Conservation (phyloP, 2,113 vertebrate species). For the Istiophorus platypterus region DNA sequence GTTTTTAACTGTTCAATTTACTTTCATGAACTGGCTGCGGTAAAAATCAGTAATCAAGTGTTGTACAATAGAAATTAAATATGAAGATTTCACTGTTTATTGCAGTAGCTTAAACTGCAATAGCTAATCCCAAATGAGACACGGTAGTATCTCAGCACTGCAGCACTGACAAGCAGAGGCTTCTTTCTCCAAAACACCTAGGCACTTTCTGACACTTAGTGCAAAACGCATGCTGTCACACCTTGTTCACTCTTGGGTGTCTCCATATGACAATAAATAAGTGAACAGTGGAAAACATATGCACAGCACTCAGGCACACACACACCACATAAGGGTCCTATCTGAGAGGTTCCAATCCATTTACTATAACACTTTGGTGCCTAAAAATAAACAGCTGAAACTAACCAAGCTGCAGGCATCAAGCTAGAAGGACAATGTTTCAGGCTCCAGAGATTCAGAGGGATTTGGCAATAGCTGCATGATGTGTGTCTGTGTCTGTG, state of each 20-base stretch:
- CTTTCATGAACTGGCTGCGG: not conserved
- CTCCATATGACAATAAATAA: conserved; percentile 70
- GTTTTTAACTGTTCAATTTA: not conserved
- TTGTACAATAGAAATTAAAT: not conserved
- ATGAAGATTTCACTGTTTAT: not conserved
- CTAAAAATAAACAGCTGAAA: conserved; percentile 63
- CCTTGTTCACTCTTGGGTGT: conserved; percentile 37
- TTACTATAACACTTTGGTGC: conserved; percentile 23
- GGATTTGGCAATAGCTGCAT: conserved; percentile 21
- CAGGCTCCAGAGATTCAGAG: conserved; percentile 1
- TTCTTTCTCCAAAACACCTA: not conserved
- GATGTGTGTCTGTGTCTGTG: not conserved
- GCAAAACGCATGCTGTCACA: conserved; percentile 36
- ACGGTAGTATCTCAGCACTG: not conserved
- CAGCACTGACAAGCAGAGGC: not conserved
- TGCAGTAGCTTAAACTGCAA: not conserved
- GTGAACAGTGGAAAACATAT: conserved; percentile 46
- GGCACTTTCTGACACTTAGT: conserved; percentile 40
- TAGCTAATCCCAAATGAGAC: not conserved
- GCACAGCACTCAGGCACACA: conserved; percentile 30
- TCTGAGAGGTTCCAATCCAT: conserved; percentile 60
- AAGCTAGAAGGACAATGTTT: conserved; percentile 29
- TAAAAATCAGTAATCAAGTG: not conserved
- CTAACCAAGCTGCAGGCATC: conserved; percentile 27
- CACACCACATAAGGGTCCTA: conserved; percentile 19